These are phyloP conservation scores for Leptopilina drosophilae DNA, from an alignment of 2,888 invertebrate species.

Conservation along the genomic window DNA sequence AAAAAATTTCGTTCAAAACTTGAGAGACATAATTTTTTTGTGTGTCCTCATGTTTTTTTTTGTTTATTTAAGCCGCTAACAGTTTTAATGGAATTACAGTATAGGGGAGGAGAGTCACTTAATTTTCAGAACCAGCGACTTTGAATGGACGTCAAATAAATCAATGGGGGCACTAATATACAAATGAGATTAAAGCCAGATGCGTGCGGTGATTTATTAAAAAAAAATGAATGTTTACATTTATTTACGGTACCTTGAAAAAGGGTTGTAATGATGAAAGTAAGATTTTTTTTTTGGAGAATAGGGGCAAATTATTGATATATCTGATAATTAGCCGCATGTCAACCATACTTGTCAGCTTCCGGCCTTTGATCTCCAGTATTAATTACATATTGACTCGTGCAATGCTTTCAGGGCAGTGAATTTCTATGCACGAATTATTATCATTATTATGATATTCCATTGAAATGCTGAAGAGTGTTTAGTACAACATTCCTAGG, in stretches of 20 bases:
- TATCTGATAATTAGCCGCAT: constrained; percentile 68
- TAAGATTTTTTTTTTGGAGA: constrained; percentile 12
- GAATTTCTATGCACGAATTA: constrained; percentile 18
- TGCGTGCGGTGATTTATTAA: not conserved
- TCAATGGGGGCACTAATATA: not conserved
- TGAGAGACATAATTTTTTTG: too few relatives aligned
- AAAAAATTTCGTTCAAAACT: too few relatives aligned
- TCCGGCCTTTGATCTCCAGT: constrained; percentile 61
- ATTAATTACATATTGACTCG: constrained; percentile 64
- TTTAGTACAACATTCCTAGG: not conserved
- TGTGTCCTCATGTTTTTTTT: too few relatives aligned
- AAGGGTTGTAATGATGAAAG: not conserved
- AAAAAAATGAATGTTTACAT: constrained; percentile 26
- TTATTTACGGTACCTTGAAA: not conserved
- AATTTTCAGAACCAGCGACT: not conserved
- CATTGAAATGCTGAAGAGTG: constrained; percentile 42
- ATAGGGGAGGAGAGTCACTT: not conserved
- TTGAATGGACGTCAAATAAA: constrained; percentile 7
- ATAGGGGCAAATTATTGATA: constrained; percentile 52
- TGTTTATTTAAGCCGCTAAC: not conserved
- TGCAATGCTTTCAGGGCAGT: not conserved
- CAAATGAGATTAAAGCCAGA: constrained; percentile 8
- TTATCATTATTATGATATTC: not conserved
- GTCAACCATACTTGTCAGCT: constrained; percentile 59
- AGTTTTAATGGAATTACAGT: not conserved